Percentiles rank a stretch among this genome's conserved stretches.
Evolutionary conservation across 1,140 invertebrate genomes (phyloP).

Genomic region (Hyposmocoma kahamanoa): DNA sequence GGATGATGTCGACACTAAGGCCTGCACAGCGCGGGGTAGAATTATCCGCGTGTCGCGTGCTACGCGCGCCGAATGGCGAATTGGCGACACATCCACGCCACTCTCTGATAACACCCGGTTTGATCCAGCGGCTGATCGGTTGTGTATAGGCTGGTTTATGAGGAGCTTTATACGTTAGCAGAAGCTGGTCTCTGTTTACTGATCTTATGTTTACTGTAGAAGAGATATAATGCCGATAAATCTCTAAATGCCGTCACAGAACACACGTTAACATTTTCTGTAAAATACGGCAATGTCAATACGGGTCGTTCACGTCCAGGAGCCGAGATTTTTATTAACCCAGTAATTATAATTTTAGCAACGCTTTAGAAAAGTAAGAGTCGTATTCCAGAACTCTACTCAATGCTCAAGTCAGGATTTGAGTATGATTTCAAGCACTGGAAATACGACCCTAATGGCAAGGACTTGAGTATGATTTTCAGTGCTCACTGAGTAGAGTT

Average conservation of each 20-base stretch:
- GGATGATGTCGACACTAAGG: conserved; percentile 16
- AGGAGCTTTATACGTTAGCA: conserved; percentile 6
- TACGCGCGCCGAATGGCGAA: conserved; percentile 18
- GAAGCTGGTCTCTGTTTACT: neutral
- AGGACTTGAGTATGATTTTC: too few relatives aligned
- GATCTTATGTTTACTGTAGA: conserved; percentile 6
- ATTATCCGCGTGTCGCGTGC: conserved; percentile 24
- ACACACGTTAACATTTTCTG: conserved; percentile 8
- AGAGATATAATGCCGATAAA: conserved; percentile 9
- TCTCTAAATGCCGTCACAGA: conserved; percentile 4
- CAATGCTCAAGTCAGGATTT: too few relatives aligned
- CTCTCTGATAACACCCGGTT: conserved; percentile 7
- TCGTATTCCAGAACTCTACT: too few relatives aligned
- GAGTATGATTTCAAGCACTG: too few relatives aligned
- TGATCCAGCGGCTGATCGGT: conserved; percentile 15
- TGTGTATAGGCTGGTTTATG: conserved; percentile 6
- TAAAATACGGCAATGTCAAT: conserved; percentile 10
- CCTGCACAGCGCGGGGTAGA: conserved; percentile 18
- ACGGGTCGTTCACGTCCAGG: conserved; percentile 11
- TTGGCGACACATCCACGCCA: conserved; percentile 21
- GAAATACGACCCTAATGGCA: too few relatives aligned
- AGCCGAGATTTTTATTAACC: conserved; percentile 14
- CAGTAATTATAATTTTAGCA: conserved; percentile 8
- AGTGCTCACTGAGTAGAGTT: too few relatives aligned
- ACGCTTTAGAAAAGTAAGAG: too few relatives aligned